phyloP scores from a whole-genome alignment of 2,888 invertebrate genomes.

The Trachelus tabidus region DNA sequence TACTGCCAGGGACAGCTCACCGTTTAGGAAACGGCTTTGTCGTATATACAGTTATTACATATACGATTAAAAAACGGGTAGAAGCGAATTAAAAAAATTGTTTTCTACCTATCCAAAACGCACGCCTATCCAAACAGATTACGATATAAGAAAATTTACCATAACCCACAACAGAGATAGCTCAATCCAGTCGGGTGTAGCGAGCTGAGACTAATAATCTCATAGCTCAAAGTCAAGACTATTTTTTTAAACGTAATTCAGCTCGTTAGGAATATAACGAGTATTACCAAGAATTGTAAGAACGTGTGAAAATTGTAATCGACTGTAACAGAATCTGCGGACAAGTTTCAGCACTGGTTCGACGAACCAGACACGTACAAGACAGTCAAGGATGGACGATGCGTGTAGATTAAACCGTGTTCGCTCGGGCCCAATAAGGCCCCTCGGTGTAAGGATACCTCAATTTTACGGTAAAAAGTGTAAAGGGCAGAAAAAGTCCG shows the following conservation, averaged over 20 bases:
- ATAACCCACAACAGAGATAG: background rate
- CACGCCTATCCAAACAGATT: background rate
- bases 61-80: background rate
- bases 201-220: background rate
- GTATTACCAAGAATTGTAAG: constrained; percentile 3
- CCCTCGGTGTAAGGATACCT: constrained; percentile 2
- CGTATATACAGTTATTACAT: background rate
- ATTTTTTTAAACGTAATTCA: background rate
- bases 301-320: constrained; percentile 14
- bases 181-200: background rate
- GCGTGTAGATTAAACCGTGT: background rate
- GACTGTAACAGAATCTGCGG: constrained; percentile 1
- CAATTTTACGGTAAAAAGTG: constrained; percentile 9
- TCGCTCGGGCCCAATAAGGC: background rate
- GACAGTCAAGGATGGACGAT: background rate
- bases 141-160: background rate
- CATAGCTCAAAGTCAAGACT: background rate
- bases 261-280: background rate
- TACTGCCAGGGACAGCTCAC: background rate
- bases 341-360: background rate
- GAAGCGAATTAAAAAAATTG: too few species aligned
- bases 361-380: background rate
- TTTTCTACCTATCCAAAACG: background rate
- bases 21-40: background rate
- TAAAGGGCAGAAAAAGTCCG: background rate